These are phyloP conservation scores for Drymodes brunneopygia DNA, from an alignment of 2,113 vertebrate genomes.

Conservation along the genomic window DNA sequence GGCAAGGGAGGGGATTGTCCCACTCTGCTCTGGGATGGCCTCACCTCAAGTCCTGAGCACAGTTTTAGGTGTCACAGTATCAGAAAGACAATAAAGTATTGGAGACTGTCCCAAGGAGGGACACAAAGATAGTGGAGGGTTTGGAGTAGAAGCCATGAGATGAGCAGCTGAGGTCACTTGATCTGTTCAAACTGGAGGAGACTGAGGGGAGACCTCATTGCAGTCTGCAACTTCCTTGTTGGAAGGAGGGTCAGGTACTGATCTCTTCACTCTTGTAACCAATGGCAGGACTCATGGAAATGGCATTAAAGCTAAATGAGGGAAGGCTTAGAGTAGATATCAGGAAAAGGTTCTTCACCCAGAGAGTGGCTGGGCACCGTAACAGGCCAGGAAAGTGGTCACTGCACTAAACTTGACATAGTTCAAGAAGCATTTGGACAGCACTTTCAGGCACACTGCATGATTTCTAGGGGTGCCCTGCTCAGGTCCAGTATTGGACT, in stretches of 20 bases:
- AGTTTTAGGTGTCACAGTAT: neutral
- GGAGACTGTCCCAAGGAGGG: neutral
- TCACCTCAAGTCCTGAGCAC: accelerated
- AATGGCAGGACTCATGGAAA: neutral
- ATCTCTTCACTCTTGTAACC: too few relatives aligned
- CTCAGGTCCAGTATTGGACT: neutral
- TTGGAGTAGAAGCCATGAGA: neutral
- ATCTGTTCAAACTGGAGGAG: neutral
- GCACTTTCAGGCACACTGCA: neutral
- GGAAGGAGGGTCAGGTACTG: neutral
- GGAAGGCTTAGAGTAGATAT: neutral
- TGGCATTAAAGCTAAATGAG: neutral
- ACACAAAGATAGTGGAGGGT: neutral
- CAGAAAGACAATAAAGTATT: neutral
- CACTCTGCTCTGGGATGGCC: accelerated
- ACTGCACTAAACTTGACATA: neutral
- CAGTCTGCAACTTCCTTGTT: too few relatives aligned
- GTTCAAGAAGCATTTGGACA: neutral
- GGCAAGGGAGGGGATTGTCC: neutral
- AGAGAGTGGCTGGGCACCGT: neutral
- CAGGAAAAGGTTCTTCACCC: neutral
- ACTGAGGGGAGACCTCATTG: too few relatives aligned
- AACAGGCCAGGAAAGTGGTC: neutral
- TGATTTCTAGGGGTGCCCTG: neutral
- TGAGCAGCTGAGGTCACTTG: accelerated